These are phyloP conservation scores for Leucopsar rothschildi DNA, from an alignment of 2,113 vertebrate species.

Conservation along the genomic window DNA sequence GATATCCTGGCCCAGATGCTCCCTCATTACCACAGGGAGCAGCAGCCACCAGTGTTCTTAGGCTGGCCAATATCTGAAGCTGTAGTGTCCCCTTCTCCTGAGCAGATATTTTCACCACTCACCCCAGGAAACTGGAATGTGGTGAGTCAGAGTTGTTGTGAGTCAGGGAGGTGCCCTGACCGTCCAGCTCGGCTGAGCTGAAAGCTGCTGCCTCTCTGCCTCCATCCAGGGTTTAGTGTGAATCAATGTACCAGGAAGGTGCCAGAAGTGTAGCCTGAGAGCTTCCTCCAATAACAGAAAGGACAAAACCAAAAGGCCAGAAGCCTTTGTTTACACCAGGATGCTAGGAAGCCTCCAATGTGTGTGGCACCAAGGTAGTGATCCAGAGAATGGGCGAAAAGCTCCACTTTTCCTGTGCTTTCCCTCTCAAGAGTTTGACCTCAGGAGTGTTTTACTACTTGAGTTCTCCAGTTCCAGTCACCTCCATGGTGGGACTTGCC, in stretches of 20 bases:
- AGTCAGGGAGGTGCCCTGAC: neutral
- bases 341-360: neutral
- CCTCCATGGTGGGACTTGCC: neutral
- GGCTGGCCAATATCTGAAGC: neutral
- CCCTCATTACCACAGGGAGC: neutral
- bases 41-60: rapidly evolving
- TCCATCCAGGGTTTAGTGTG: rapidly evolving
- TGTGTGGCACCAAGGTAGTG: neutral
- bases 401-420: neutral
- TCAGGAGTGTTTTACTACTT: neutral
- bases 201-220: neutral
- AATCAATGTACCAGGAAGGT: neutral
- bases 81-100: rapidly evolving
- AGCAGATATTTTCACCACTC: neutral
- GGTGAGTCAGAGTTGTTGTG: neutral
- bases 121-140: neutral
- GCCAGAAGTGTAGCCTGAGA: neutral
- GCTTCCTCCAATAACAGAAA: neutral
- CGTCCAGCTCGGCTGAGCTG: neutral
- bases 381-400: neutral
- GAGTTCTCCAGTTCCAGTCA: neutral
- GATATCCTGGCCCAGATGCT: neutral
- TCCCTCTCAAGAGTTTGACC: neutral
- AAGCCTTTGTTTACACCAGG: neutral
- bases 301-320: too few species aligned